Conservation (phyloP, 2,113 vertebrate species). For the Nothocercus julius region DNA sequence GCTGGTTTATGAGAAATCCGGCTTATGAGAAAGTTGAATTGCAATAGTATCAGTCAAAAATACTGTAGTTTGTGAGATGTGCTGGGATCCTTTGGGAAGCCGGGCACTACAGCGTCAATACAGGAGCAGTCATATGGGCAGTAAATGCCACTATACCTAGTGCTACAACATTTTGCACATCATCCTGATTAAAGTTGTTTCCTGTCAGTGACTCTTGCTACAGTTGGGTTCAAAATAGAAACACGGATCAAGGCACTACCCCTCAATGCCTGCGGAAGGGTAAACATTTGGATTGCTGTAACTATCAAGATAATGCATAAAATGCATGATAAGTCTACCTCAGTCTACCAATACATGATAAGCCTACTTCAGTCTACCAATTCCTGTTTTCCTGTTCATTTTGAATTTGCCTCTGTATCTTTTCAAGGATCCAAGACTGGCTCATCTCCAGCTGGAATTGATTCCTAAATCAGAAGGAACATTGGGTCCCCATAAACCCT, state of each 20-base stretch:
- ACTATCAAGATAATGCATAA: background rate
- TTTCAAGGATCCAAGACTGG: constrained; percentile 9
- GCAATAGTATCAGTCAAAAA: background rate
- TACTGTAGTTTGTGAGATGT: accelerated
- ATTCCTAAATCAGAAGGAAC: constrained; percentile 1
- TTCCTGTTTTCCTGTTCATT: background rate
- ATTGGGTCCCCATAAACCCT: constrained; percentile 35
- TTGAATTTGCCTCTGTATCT: background rate
- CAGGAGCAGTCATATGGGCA: background rate
- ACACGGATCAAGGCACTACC: background rate
- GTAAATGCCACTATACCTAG: background rate
- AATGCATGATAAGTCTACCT: background rate
- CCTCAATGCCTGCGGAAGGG: background rate
- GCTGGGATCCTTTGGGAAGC: background rate
- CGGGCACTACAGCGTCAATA: background rate
- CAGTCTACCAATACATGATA: background rate
- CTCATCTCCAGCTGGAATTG: background rate
- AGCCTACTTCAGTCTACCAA: background rate
- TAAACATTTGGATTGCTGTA: background rate
- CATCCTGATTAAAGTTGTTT: background rate
- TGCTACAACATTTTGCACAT: background rate
- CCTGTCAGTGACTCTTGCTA: background rate
- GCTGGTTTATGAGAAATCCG: background rate
- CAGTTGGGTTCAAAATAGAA: background rate
- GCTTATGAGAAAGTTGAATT: background rate